Conservation (phyloP, 2,888 invertebrate genomes). For the Drosophila mimetica region DNA sequence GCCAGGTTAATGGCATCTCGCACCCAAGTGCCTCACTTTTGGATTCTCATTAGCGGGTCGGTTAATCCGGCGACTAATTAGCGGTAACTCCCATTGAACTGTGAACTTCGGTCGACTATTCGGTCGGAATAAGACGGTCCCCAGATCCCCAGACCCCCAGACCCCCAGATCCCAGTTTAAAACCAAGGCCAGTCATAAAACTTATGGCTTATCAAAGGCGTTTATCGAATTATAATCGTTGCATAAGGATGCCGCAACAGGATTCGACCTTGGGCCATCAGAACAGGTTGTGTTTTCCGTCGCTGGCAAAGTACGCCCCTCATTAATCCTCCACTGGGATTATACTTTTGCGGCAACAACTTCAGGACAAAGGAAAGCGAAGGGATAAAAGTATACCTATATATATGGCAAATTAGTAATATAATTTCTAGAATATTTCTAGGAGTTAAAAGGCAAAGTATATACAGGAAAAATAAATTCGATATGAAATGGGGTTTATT, state of each 20-base stretch:
- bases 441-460: no score
- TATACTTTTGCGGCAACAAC: not conserved
- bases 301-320: not conserved
- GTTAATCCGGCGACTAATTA: slow-evolving; percentile 55
- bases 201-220: slow-evolving; percentile 58
- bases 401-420: no score
- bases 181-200: slow-evolving; percentile 46
- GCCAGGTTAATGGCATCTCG: slow-evolving; percentile 54
- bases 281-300: not conserved
- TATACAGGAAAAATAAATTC: no score
- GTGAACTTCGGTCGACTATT: slow-evolving; percentile 62
- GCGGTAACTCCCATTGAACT: slow-evolving; percentile 74
- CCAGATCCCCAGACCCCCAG: no score
- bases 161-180: not conserved
- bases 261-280: slow-evolving; percentile 22
- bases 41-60: slow-evolving; percentile 9
- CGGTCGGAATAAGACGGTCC: not conserved
- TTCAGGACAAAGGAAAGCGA: not conserved
- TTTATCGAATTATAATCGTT: slow-evolving; percentile 57
- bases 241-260: slow-evolving; percentile 32
- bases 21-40: slow-evolving; percentile 1
- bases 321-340: slow-evolving; percentile 9
- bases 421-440: no score
- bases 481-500: no score
- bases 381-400: not conserved